A percentile compares a stretch with the other conserved stretches of the same genome.
phyloP scores from a whole-genome alignment of 2,797 vertebrate species.

The Gymnoscopelus microlampas region DNA sequence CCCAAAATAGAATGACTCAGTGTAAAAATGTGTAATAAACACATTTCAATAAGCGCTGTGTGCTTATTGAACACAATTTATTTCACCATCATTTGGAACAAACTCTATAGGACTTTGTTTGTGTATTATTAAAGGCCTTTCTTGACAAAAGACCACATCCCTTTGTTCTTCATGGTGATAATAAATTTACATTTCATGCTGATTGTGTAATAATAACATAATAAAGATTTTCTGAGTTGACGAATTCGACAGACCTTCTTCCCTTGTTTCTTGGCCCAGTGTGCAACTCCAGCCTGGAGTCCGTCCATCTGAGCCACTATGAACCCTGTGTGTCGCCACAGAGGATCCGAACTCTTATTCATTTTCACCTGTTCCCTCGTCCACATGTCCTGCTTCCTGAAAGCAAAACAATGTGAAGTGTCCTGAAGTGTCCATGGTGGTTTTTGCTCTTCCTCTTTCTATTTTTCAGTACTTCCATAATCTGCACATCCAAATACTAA shows the following conservation, averaged over 20 bases:
- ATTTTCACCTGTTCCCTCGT: slow-evolving; percentile 84
- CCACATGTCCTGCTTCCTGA: slow-evolving; percentile 88
- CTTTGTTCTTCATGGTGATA: no score
- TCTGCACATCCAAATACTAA: neutral
- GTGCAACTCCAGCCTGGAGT: slow-evolving; percentile 83
- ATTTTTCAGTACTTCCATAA: neutral
- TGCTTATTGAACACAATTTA: no score
- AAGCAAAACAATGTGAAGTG: neutral
- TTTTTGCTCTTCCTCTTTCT: neutral
- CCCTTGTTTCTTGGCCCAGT: slow-evolving; percentile 82
- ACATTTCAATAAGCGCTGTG: no score
- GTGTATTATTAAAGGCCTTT: no score
- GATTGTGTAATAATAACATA: no score
- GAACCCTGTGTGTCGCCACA: slow-evolving; percentile 89
- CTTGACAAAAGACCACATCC: no score
- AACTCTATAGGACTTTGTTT: no score
- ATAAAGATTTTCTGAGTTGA: no score
- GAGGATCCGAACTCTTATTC: slow-evolving; percentile 80
- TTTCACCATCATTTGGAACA: no score
- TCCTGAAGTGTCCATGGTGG: neutral
- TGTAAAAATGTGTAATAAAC: no score
- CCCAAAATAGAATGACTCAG: no score
- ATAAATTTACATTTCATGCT: no score
- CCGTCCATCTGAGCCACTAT: slow-evolving; percentile 89
- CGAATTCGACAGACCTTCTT: slow-evolving; percentile 72